A percentile compares a stretch with the other conserved stretches of the same genome.
Conservation (phyloP, 2,113 vertebrate species). For the Antechinus flavipes region DNA sequence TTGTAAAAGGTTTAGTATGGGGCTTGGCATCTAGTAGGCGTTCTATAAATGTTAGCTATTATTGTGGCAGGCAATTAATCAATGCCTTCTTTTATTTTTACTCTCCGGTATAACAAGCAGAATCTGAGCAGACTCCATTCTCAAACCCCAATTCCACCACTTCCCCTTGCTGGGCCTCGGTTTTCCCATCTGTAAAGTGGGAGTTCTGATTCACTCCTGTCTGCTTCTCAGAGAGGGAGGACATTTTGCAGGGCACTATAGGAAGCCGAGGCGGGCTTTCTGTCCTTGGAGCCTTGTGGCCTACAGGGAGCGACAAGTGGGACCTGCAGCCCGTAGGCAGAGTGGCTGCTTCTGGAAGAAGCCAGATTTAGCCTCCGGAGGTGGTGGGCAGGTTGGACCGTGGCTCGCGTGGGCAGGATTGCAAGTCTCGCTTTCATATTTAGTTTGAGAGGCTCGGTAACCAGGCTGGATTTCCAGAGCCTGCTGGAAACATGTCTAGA, state of each 20-base stretch:
- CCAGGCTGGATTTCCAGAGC: neutral
- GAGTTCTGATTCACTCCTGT: neutral
- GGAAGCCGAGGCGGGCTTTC: neutral
- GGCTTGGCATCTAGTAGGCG: neutral
- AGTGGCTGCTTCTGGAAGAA: neutral
- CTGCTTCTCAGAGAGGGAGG: neutral
- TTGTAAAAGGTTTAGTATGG: neutral
- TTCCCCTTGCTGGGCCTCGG: neutral
- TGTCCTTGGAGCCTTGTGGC: neutral
- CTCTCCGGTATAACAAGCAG: neutral
- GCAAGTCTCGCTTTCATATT: neutral
- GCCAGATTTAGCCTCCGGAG: neutral
- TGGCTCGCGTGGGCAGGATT: neutral
- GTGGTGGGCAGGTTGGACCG: neutral
- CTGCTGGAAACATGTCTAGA: neutral
- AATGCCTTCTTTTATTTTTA: neutral
- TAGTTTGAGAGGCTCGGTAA: neutral
- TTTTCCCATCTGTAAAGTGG: neutral
- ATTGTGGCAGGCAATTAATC: neutral
- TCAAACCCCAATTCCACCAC: neutral
- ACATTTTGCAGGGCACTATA: neutral
- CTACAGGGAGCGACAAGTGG: neutral
- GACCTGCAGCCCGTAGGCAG: neutral
- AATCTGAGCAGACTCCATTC: neutral
- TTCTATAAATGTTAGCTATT: neutral